These are phyloP conservation scores for Corynorhinus townsendii DNA, from an alignment of 2,113 vertebrate species.

Conservation along the genomic window DNA sequence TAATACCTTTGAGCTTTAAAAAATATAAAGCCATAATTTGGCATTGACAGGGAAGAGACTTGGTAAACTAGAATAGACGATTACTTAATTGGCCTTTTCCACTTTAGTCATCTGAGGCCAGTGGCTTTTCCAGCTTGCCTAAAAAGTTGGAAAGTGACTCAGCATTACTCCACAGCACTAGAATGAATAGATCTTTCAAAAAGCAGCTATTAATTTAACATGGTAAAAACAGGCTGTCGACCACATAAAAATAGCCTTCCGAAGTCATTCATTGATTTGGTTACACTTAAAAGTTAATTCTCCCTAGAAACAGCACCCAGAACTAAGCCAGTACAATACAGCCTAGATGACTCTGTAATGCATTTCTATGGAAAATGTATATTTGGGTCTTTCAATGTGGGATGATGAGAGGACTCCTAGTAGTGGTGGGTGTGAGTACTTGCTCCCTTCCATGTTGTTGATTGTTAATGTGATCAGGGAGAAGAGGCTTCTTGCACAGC, in stretches of 20 bases:
- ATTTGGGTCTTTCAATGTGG: background rate
- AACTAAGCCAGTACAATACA: background rate
- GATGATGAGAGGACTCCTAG: background rate
- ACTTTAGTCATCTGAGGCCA: background rate
- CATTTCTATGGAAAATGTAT: background rate
- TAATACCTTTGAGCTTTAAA: background rate
- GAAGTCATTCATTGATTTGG: slow-evolving; percentile 31
- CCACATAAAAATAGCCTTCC: background rate
- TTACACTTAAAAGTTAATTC: background rate
- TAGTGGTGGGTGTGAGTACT: background rate
- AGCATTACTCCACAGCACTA: background rate
- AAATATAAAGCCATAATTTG: background rate
- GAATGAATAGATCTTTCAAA: slow-evolving; percentile 18
- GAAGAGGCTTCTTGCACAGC: background rate
- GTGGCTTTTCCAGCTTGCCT: slow-evolving; percentile 3
- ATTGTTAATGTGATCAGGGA: background rate
- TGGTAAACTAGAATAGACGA: background rate
- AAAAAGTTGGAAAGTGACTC: background rate
- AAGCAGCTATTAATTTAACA: background rate
- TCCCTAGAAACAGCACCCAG: background rate
- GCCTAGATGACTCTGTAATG: background rate
- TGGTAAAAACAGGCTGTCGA: background rate
- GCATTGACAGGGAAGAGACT: background rate
- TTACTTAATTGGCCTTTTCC: slow-evolving; percentile 25
- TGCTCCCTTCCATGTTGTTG: background rate